phyloP scores from a whole-genome alignment of 2,888 invertebrate genomes.

The Balanococcus diminutus region DNA sequence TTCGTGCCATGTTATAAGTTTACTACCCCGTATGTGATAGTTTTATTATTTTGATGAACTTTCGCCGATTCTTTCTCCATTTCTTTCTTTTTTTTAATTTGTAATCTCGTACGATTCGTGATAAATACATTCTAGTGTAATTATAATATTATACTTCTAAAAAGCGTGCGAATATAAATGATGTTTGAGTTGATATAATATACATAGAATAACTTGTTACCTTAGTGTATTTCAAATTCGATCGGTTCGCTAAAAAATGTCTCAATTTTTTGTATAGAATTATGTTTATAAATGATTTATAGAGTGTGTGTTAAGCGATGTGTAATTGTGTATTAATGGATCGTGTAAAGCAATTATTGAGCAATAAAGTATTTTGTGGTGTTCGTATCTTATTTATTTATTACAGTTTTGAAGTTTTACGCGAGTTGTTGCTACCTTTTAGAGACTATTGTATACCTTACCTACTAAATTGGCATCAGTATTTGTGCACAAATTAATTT shows the following conservation, averaged over 20 bases:
- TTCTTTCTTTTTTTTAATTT: neutral
- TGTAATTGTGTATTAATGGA: neutral
- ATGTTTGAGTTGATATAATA: neutral
- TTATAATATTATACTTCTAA: neutral
- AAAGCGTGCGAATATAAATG: neutral
- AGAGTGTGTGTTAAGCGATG: neutral
- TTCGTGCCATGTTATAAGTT: constrained; percentile 12
- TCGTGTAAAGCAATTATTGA: constrained; percentile 28
- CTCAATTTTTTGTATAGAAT: neutral
- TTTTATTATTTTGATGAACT: neutral
- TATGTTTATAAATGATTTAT: neutral
- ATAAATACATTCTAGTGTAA: neutral
- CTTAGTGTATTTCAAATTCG: neutral
- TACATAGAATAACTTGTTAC: neutral
- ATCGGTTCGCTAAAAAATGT: neutral
- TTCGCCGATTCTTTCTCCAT: neutral
- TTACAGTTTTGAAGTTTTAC: neutral
- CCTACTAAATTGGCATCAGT: too few relatives aligned
- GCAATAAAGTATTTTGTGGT: constrained; percentile 27
- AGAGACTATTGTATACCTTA: too few relatives aligned
- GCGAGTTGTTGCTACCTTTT: too few relatives aligned
- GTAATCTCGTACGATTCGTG: neutral
- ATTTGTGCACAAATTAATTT: too few relatives aligned
- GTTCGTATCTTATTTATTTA: neutral
- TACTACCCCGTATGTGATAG: neutral